Percentiles rank a stretch among this genome's conserved stretches.
Conservation (phyloP, 1,140 invertebrate species). For the Lordiphosa mommai region DNA sequence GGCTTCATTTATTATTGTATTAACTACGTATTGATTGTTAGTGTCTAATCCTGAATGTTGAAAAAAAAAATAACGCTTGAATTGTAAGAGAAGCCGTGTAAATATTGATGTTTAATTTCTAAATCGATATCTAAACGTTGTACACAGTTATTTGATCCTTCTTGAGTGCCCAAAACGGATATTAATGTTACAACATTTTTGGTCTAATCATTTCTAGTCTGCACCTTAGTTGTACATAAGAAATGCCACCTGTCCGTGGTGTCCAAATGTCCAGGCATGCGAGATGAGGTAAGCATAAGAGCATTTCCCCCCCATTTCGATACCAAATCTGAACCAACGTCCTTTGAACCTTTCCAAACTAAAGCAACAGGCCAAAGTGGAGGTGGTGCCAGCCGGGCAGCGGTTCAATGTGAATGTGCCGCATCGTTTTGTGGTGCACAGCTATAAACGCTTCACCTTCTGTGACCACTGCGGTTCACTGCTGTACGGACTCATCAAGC, state of each 20-base stretch:
- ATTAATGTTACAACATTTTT: conserved; percentile 34
- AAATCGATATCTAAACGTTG: conserved; percentile 15
- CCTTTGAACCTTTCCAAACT: background rate
- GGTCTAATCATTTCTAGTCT: conserved; percentile 86
- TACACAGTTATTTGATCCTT: conserved; percentile 14
- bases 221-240: conserved; percentile 98
- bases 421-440: conserved; percentile 95
- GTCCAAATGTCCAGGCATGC: conserved; percentile 97
- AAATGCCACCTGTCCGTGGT: conserved; percentile 96
- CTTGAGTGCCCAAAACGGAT: conserved; percentile 1
- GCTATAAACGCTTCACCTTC: conserved; percentile 98
- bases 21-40: conserved; percentile 2
- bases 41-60: conserved; percentile 50
- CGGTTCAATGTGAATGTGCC: conserved; percentile 99
- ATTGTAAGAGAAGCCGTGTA: conserved; percentile 23
- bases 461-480: conserved; percentile 97
- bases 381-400: conserved; percentile 83
- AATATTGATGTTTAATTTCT: conserved; percentile 32
- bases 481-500: conserved; percentile 96
- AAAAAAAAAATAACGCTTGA: conserved; percentile 21
- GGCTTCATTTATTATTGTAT: background rate
- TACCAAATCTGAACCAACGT: background rate
- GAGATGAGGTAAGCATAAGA: conserved; percentile 86
- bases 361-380: conserved; percentile 71
- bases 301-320: background rate